These are phyloP conservation scores for Papilio glaucus DNA, from an alignment of 1,140 invertebrate species.

Conservation along the genomic window DNA sequence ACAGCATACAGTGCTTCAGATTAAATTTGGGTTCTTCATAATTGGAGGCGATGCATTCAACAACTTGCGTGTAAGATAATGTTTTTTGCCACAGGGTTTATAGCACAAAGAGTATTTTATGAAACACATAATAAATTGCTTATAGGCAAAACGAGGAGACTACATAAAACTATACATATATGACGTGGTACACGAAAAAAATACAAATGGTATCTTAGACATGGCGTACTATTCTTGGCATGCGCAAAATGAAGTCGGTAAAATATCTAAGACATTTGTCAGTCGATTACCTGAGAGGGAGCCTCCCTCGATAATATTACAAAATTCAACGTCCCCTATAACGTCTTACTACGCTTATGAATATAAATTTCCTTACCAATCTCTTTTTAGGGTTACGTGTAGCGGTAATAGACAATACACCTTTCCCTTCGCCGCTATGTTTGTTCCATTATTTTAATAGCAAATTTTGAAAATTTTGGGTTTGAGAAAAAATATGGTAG, in stretches of 20 bases:
- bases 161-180: conserved; percentile 5
- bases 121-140: background rate
- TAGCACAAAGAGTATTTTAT: background rate
- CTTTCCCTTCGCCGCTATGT: conserved; percentile 14
- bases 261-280: conserved; percentile 82
- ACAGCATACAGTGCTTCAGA: too few relatives aligned
- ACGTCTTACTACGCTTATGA: conserved; percentile 68
- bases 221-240: conserved; percentile 42
- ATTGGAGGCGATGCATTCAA: too few relatives aligned
- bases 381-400: conserved; percentile 43
- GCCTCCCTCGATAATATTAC: conserved; percentile 69
- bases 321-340: conserved; percentile 64
- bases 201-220: background rate
- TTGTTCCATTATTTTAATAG: conserved; percentile 41
- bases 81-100: background rate
- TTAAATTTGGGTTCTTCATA: too few relatives aligned
- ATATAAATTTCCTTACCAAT: conserved; percentile 66
- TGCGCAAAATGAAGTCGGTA: conserved; percentile 78
- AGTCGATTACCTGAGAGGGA: conserved; percentile 79
- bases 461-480: conserved; percentile 6
- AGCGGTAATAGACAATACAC: conserved; percentile 36
- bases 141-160: background rate
- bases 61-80: background rate
- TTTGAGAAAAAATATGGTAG: background rate
- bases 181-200: background rate